Evolutionary conservation across 2,797 vertebrate genomes (phyloP).

Genomic region (Jordanella pulchra): DNA sequence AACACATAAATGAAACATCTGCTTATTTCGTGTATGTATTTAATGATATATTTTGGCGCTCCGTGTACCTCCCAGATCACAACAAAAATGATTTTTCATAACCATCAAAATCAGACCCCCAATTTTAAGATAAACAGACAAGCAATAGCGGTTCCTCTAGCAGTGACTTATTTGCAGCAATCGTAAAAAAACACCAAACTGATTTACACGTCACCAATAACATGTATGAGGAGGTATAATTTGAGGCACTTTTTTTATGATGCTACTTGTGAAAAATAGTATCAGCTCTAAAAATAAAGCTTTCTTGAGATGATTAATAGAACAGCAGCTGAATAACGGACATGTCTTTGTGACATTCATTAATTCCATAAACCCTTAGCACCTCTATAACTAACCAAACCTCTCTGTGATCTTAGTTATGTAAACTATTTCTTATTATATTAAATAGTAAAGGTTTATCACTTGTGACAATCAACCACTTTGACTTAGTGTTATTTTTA

Average conservation of each 20-base stretch:
- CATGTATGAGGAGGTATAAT: not conserved
- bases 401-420: not conserved
- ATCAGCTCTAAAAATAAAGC: not conserved
- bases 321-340: not conserved
- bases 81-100: no score
- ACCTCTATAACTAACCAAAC: not conserved
- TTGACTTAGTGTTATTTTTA: no score
- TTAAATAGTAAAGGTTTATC: not conserved
- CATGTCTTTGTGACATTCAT: not conserved
- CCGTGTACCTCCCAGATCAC: no score
- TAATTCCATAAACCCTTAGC: not conserved
- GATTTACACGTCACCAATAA: not conserved
- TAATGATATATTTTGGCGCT: no score
- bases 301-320: not conserved
- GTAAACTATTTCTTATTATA: not conserved
- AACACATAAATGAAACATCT: no score
- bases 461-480: no score
- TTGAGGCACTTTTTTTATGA: not conserved
- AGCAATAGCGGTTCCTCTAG: not conserved
- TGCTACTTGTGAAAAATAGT: not conserved
- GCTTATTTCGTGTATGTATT: no score
- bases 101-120: no score
- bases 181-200: not conserved
- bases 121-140: not conserved
- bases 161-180: not conserved